phyloP scores from a whole-genome alignment of 23 tunicate genomes.

The Styela clava region DNA sequence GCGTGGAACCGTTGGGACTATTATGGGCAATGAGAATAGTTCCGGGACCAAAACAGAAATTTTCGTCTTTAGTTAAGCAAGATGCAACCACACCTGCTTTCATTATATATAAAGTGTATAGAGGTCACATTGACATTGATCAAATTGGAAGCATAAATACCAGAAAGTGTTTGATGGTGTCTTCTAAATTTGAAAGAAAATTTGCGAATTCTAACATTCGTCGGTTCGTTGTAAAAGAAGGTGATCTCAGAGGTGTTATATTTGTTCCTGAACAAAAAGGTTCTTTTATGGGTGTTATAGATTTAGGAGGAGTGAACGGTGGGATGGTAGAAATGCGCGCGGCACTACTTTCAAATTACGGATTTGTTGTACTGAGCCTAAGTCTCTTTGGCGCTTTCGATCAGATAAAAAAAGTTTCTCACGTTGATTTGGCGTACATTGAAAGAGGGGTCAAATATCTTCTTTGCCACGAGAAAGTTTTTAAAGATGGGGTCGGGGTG shows the following conservation, averaged over 20 bases:
- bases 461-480: not conserved
- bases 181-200: not conserved
- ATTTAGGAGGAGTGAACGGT: not conserved
- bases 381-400: not conserved
- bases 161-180: not conserved
- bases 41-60: not conserved
- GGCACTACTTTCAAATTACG: not conserved
- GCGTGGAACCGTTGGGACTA: constrained; percentile 22
- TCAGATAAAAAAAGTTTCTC: not conserved
- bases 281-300: not conserved
- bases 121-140: not conserved
- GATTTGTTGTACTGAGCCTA: not conserved
- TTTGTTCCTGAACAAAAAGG: constrained; percentile 19
- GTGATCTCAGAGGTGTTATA: not conserved
- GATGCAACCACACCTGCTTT: not conserved
- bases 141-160: not conserved
- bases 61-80: not conserved
- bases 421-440: constrained; percentile 17
- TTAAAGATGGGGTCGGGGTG: not conserved
- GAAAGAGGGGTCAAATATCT: constrained; percentile 13
- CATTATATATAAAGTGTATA: not conserved
- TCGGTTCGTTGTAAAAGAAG: constrained; percentile 3
- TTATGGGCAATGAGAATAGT: constrained; percentile 12
- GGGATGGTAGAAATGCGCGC: constrained; percentile 3
- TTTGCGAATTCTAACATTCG: not conserved